Base-by-base conservation (phyloP, 2,888 invertebrate genomes). In the Pinctada fucata region DNA sequence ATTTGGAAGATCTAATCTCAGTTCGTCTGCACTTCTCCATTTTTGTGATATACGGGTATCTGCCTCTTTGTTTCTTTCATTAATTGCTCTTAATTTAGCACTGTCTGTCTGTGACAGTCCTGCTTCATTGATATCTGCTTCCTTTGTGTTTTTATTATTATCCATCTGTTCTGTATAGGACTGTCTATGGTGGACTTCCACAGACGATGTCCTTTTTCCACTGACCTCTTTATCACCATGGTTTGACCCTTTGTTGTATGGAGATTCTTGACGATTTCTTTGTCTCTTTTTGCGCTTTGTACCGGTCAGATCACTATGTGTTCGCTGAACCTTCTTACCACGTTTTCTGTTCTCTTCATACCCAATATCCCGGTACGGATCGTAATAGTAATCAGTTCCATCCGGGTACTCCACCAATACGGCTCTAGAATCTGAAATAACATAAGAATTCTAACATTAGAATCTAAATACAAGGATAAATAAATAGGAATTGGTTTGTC, bases 31-130 rank as follows among this genome's bases (percentile, higher is more conserved):
- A 47, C 8, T 71, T 47, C 63, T 52, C 80, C 80, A 80, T 47
- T 76, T 74, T 10, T 52, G 74, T 16, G 76, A 58, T 64, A 63
- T 47, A 45, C 52, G 45, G 16, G 63, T 64, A 58, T 75, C 81
- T 3, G 65, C 72, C 45, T 84, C 83, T 47, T 76, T 76, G 47
- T 72, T 78, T 49, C 80, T 78, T 52, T 83, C 84, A 73, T 83
- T 75, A 69, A 86, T 81, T 49, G 86, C 86, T 77, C 86, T 80
- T 47, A 86, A 83, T 80, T 86, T 86, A 16, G 86, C 86, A 83
- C 86, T 86, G 69, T 86, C 86, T 52, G 86, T 86, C 47, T 76
- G 73, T 16, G 76, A 80, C 64, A 76, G 66, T 4, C 72, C 66
- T 16, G 70, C 68, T 10, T 79, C 79, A 52, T 72, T 72, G 68